Conservation (phyloP, 1,140 invertebrate genomes). For the Leptopilina clavipes region DNA sequence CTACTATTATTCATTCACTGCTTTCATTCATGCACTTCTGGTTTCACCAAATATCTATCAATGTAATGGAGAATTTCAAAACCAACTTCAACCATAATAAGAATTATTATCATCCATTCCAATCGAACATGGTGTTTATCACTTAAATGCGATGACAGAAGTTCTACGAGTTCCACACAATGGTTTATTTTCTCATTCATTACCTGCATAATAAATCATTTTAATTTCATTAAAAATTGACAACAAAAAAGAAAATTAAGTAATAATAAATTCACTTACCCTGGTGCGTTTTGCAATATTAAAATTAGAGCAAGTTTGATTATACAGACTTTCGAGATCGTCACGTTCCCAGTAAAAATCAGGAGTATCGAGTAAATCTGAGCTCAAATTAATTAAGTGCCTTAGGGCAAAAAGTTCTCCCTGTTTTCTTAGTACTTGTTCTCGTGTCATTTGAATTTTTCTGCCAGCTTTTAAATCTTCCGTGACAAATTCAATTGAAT, state of each 20-base stretch:
- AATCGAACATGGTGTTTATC: slow-evolving; percentile 92
- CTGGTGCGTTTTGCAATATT: slow-evolving; percentile 88
- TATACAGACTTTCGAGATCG: slow-evolving; percentile 88
- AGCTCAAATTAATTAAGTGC: slow-evolving; percentile 93
- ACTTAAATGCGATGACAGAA: slow-evolving; percentile 90
- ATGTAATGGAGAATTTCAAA: slow-evolving; percentile 91
- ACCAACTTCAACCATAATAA: slow-evolving; percentile 95
- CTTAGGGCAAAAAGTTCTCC: slow-evolving; percentile 92
- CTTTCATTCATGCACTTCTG: too few species aligned
- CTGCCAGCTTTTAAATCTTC: slow-evolving; percentile 85
- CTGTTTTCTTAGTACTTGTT: slow-evolving; percentile 89
- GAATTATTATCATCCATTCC: slow-evolving; percentile 97
- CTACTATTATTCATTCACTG: slow-evolving; percentile 25
- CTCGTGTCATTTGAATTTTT: slow-evolving; percentile 80
- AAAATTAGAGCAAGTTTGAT: slow-evolving; percentile 87
- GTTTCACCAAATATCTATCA: slow-evolving; percentile 72
- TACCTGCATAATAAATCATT: slow-evolving; percentile 77
- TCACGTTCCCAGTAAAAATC: slow-evolving; percentile 99
- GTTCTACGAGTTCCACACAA: slow-evolving; percentile 91
- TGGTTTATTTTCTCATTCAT: slow-evolving; percentile 96
- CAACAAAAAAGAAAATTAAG: background rate
- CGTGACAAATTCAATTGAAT: slow-evolving; percentile 87
- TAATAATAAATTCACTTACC: slow-evolving; percentile 69
- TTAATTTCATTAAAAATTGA: slow-evolving; percentile 17
- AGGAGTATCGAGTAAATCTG: slow-evolving; percentile 93